Evolutionary conservation across 2,888 invertebrate species (phyloP), one percentile per base, ranked within the genome.

Genomic region (Polylopha cassiicola): DNA sequence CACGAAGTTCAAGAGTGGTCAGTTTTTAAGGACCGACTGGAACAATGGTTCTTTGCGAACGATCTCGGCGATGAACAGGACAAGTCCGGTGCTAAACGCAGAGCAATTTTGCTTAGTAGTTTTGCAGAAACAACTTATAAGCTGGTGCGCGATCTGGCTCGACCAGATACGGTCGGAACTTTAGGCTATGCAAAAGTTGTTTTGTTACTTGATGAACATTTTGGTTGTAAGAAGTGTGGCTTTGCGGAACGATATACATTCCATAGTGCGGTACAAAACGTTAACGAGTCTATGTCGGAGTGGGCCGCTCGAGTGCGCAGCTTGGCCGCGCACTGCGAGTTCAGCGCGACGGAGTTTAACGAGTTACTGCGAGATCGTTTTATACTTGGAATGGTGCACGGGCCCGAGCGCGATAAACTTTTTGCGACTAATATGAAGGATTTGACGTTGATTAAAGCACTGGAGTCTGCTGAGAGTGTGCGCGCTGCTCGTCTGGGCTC

Each of bases 391-490:
- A 37, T 43, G 37, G n/a, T 6, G 7, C 14, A 6, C 5, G 43
- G 43, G 3, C 24, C 37, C 3, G 43, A 33, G 14, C 33, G 43
- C 2, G 37, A 43, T 6, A 24, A 22, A 4, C 29, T 42, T 3
- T 42, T 42, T 10, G 21, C 30, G 1, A n/a, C 21, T 5, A 17
- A 23, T 8, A n/a, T 37, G 7, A 11, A 6, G 4, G 27, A 34
- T 8, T 14, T 48, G 10, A 46, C 46, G 1, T 20, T 46, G 5
- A 17, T 27, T 7, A 46, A 37, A 11, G 48, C 46, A 1, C 16
- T 48, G 20, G 36, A 48, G 16, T 20, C 42, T 6, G 46, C 46
- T 4, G 44, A 43, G 10, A 34, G 31, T 16, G 18, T 44, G 14
- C 33, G 39, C 3, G 30, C 43, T 13, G 38, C 46, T 5, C 39